Evolutionary conservation across 2,113 vertebrate genomes (phyloP), one percentile per base, ranked within the genome.

Genomic region (Odocoileus hemionus): DNA sequence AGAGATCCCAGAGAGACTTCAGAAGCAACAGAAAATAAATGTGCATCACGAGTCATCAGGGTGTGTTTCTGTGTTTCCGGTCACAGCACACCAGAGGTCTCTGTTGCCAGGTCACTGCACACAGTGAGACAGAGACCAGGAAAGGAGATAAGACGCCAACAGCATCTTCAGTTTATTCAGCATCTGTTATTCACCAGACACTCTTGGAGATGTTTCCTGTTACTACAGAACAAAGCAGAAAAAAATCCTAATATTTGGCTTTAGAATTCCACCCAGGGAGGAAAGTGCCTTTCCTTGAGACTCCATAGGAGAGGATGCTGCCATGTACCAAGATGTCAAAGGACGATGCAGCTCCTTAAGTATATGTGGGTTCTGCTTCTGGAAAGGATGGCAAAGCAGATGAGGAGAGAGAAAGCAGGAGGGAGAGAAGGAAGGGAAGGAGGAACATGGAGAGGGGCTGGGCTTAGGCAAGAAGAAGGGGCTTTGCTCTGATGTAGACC

Each of bases 141-240:
- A 21, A 4, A 39, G 36, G 33, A 50, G 78, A 55, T 5, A 1
- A 52, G 25, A 58, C 17, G 50, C 23, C 52, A 60, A 1, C 12
- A 30, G 26, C 0, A 19, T 39, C 39, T 16, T 79, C 1, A 0
- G 57, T 57, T n/a, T 76, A 84, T 86, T 86, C 89, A 39, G 21
- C 70, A 82, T 58, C 97, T 84, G 19, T 79, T 25, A 57, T 39
- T 55, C 57, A 86, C 52, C 89, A 70, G 67, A 7, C 47, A 16
- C 9, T 19, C n/a, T 61, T 67, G 87, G 79, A 85, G 58, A 36
- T 70, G 79, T 43, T 89, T 80, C 50, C 47, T 83, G n/a, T 86
- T 86, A 87, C 89, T 97, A 97, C 39, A 80, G 61, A 94, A 89
- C 9, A 13, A 86, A 79, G 30, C 23, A 85, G 94, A 13, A 39